Conservation (phyloP, 1,140 invertebrate genomes). For the Ceratosolen solmsi region DNA sequence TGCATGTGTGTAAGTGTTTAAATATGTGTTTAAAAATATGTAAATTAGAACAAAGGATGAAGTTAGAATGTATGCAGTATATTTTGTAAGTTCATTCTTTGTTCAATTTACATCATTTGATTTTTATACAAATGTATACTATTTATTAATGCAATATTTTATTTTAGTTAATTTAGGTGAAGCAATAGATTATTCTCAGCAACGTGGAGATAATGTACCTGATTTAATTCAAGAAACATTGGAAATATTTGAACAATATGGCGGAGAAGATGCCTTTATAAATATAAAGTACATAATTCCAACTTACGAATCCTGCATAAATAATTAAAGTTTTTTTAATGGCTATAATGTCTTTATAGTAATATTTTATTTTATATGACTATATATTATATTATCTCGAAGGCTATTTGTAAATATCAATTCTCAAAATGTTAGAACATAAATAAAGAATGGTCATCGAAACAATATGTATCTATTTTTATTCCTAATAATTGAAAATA, state of each 20-base stretch:
- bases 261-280: conserved; percentile 94
- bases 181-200: conserved; percentile 78
- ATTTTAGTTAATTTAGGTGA: conserved; percentile 76
- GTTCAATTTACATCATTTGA: too few relatives aligned
- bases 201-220: conserved; percentile 87
- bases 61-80: too few relatives aligned
- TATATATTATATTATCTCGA: too few relatives aligned
- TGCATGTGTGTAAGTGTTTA: too few relatives aligned
- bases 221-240: conserved; percentile 94
- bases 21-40: too few relatives aligned
- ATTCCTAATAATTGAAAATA: too few relatives aligned
- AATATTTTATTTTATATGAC: background rate
- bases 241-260: conserved; percentile 89
- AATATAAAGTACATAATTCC: conserved; percentile 98
- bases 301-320: conserved; percentile 91
- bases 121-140: conserved; percentile 4
- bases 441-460: background rate
- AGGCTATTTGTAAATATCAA: background rate
- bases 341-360: background rate
- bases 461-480: background rate
- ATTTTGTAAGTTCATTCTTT: too few relatives aligned
- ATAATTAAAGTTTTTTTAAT: conserved; percentile 34
- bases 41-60: too few relatives aligned
- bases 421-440: background rate
- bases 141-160: conserved; percentile 14